These are phyloP conservation scores for Thumatha senex DNA, from an alignment of 2,888 invertebrate genomes.

Conservation along the genomic window DNA sequence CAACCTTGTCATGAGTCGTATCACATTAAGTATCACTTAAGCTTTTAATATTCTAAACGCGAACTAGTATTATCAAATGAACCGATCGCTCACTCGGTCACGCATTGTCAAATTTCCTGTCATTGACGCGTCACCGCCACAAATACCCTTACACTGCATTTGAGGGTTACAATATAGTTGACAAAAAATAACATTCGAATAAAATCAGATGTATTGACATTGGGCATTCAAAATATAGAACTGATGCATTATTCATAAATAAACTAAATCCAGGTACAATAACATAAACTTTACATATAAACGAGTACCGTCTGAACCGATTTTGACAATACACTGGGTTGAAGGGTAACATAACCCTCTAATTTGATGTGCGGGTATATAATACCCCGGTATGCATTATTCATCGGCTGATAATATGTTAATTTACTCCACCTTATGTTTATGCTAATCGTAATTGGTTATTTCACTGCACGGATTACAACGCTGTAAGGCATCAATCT, in stretches of 20 bases:
- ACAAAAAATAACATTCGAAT: slow-evolving; percentile 40
- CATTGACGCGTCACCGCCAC: slow-evolving; percentile 38
- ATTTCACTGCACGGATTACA: slow-evolving; percentile 72
- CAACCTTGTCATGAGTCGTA: slow-evolving; percentile 43
- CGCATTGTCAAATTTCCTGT: slow-evolving; percentile 51
- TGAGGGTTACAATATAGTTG: slow-evolving; percentile 49
- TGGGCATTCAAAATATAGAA: slow-evolving; percentile 35
- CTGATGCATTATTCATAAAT: slow-evolving; percentile 42
- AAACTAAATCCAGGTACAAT: slow-evolving; percentile 48
- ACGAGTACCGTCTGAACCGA: slow-evolving; percentile 39
- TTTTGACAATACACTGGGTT: slow-evolving; percentile 43
- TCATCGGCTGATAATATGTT: slow-evolving; percentile 73
- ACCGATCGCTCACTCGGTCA: slow-evolving; percentile 50
- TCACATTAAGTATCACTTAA: slow-evolving; percentile 45
- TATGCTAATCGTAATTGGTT: slow-evolving; percentile 81
- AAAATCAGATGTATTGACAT: slow-evolving; percentile 41
- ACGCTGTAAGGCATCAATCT: slow-evolving; percentile 58
- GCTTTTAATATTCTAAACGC: slow-evolving; percentile 44
- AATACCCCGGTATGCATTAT: slow-evolving; percentile 68
- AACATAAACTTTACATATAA: slow-evolving; percentile 52
- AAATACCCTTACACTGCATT: slow-evolving; percentile 56
- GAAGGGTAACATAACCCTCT: slow-evolving; percentile 59
- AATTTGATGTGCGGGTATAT: slow-evolving; percentile 52
- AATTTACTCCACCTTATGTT: slow-evolving; percentile 76
- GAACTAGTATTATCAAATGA: slow-evolving; percentile 41